Conservation (phyloP, 1,140 invertebrate species). For the Arctopsyche grandis region DNA sequence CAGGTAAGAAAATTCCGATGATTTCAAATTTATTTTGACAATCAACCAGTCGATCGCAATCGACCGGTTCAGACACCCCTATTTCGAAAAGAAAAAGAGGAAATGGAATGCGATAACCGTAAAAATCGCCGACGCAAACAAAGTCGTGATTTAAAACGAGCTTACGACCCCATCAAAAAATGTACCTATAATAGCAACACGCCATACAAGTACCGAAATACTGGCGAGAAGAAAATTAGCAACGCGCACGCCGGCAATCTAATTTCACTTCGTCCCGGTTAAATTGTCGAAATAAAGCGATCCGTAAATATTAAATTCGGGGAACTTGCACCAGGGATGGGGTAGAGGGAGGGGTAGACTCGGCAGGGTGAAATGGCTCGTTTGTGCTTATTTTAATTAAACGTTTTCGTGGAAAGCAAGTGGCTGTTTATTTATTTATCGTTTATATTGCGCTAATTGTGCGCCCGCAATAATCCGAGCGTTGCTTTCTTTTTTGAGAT, state of each 20-base stretch:
- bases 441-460: constrained; percentile 4
- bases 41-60: too few species aligned
- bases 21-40: too few species aligned
- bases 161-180: too few species aligned
- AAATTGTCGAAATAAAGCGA: constrained; percentile 30
- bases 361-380: background rate
- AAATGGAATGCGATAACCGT: background rate
- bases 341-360: too few species aligned
- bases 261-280: constrained; percentile 13
- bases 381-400: constrained; percentile 19
- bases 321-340: too few species aligned
- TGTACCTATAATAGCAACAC: too few species aligned
- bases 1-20: too few species aligned
- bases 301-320: constrained; percentile 28
- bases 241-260: background rate
- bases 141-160: background rate
- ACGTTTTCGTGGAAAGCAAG: constrained; percentile 19
- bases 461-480: background rate
- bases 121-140: background rate
- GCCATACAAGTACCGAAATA: too few species aligned
- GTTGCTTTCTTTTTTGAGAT: too few species aligned
- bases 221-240: constrained; percentile 10
- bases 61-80: too few species aligned
- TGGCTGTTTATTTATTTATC: constrained; percentile 26
- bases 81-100: too few species aligned